Evolutionary conservation across 2,888 invertebrate species (phyloP), one percentile per base, ranked within the genome.

Genomic region (Polymixis flavicincta): DNA sequence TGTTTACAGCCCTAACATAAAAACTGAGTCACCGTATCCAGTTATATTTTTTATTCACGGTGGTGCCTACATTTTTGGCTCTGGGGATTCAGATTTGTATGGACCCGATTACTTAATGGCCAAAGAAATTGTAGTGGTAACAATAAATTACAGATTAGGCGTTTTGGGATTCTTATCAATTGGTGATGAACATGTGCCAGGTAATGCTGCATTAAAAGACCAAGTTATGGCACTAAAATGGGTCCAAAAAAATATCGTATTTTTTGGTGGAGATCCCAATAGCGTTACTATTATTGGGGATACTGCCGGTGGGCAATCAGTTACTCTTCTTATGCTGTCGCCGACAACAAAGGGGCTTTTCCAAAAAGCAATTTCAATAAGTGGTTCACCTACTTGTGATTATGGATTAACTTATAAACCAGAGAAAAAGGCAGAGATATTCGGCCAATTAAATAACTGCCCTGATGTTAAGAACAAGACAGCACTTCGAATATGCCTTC

Each of bases 31-130:
- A 0, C 87, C 87, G 0, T 73, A 90, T 1, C 89, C 93, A 45
- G 93, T 93, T 17, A 93, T 93, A 92, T 87, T 93, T 0, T 93
- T 89, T 74, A 91, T 93, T 28, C 92, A 93, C 55, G 93, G 93
- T 25, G 93, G 93, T 0, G 92, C 86, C 0, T 93, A 85, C 60
- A 86, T 88, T 65, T 87, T 89, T 22, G 93, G 93, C 7, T 91
- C 91, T 0, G 93, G 93, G 54, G 78, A 93, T 71, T 86, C 84
- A 6, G 81, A 84, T 0, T 14, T 83, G 11, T 92, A 92, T 14
- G 93, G 92, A 13, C 92, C 94, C n/a, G 92, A 94, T 55, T 93
- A 92, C 63, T 82, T 94, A 6, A 84, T 94, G 5, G 81, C 85
- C 9, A 89, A 92, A 45, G 89, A 86, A 9, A 91, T 93, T 1